phyloP scores from a whole-genome alignment of 2,888 invertebrate genomes.

The Microctonus brassicae region DNA sequence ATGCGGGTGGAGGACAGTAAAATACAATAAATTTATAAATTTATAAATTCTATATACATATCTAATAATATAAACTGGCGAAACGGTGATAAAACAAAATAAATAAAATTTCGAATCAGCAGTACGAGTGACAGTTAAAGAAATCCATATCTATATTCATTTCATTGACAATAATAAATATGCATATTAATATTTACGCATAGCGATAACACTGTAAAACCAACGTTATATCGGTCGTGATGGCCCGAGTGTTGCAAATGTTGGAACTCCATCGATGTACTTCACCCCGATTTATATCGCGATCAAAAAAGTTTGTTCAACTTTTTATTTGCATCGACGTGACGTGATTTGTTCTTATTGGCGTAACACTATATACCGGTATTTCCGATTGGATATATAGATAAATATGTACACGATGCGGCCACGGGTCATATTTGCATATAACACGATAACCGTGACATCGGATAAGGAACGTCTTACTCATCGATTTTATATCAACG shows the following conservation, averaged over 20 bases:
- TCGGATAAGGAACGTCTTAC: slow-evolving; percentile 4
- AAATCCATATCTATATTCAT: neutral
- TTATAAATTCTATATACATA: neutral
- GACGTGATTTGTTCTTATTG: slow-evolving; percentile 14
- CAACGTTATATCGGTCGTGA: slow-evolving; percentile 23
- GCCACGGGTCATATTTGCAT: slow-evolving; percentile 11
- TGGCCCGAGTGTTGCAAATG: slow-evolving; percentile 23
- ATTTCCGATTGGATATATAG: slow-evolving; percentile 7
- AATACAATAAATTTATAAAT: too few species aligned
- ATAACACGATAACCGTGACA: slow-evolving; percentile 5
- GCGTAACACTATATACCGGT: slow-evolving; percentile 1
- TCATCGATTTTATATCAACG: slow-evolving; percentile 12
- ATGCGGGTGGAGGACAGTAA: too few species aligned
- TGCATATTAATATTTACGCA: slow-evolving; percentile 35
- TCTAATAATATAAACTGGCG: neutral
- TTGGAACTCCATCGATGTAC: neutral
- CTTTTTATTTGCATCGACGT: slow-evolving; percentile 18
- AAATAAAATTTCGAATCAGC: slow-evolving; percentile 10
- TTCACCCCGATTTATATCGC: neutral
- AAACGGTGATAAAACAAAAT: slow-evolving; percentile 21
- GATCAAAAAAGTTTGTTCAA: slow-evolving; percentile 19
- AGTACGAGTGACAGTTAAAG: neutral
- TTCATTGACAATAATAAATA: slow-evolving; percentile 7
- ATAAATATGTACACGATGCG: neutral
- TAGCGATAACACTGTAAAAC: slow-evolving; percentile 35